Percentiles rank a stretch among this genome's conserved stretches.
Evolutionary conservation across 2,113 vertebrate genomes (phyloP).

Genomic region (Hyla sarda): DNA sequence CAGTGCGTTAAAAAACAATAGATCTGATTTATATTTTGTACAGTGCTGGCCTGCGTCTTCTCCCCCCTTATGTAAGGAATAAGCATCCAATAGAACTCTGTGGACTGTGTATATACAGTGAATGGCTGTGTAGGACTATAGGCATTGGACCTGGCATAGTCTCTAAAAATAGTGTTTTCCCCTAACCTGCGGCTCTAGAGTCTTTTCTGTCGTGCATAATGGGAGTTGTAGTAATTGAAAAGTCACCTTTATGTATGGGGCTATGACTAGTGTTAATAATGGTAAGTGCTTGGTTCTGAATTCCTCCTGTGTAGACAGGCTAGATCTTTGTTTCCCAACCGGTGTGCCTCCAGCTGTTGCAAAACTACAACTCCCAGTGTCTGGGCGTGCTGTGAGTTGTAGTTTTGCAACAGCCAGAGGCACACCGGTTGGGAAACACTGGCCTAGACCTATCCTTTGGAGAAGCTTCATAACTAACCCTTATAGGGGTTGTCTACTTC

Average conservation of each 20-base stretch:
- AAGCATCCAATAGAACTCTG: background rate
- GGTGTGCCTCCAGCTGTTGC: no score
- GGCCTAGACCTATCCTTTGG: background rate
- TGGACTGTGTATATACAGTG: background rate
- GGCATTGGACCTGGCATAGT: background rate
- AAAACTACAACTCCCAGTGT: no score
- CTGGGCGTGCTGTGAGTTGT: no score
- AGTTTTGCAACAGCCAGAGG: no score
- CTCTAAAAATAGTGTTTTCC: background rate
- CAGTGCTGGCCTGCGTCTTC: slow-evolving; percentile 36
- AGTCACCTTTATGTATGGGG: background rate
- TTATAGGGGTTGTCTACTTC: background rate
- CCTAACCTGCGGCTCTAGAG: no score
- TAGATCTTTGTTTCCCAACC: no score
- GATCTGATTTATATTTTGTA: slow-evolving; percentile 34
- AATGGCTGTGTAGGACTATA: slow-evolving; percentile 1
- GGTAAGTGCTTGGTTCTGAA: background rate
- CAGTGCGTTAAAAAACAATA: no score
- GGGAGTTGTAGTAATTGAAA: background rate
- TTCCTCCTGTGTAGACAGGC: background rate
- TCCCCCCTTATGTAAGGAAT: background rate
- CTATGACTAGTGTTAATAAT: background rate
- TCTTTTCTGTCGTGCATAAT: no score
- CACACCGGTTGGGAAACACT: no score
- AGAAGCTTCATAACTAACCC: background rate